These are phyloP conservation scores for Brachyhypopomus gauderio DNA, from an alignment of 2,113 vertebrate genomes.

Conservation along the genomic window DNA sequence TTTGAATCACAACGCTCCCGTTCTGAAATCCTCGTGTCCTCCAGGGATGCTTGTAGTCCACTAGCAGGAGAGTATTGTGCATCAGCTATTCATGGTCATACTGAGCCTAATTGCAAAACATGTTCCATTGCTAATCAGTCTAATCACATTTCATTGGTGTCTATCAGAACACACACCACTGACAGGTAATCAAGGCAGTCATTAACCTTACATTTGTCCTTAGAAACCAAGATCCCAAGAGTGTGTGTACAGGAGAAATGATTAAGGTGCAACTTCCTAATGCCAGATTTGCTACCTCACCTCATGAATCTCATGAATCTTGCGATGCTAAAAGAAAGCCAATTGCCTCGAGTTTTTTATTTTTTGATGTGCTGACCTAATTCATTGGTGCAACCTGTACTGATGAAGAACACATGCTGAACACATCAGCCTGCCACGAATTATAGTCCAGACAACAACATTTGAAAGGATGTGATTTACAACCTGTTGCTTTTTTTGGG, in stretches of 20 bases:
- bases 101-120: slow-evolving; percentile 30
- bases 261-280: slow-evolving; percentile 18
- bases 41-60: not conserved
- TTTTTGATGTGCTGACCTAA: no score
- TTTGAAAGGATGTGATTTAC: not conserved
- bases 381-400: not conserved
- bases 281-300: not conserved
- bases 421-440: not conserved
- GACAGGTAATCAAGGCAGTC: slow-evolving; percentile 42
- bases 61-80: not conserved
- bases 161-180: slow-evolving; percentile 41
- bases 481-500: no score
- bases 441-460: not conserved
- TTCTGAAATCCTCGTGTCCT: slow-evolving; percentile 1
- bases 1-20: not conserved
- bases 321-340: not conserved
- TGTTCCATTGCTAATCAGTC: slow-evolving; percentile 36
- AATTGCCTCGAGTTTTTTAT: no score
- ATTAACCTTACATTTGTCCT: slow-evolving; percentile 49
- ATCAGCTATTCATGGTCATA: slow-evolving; percentile 46
- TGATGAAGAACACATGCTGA: not conserved
- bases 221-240: slow-evolving; percentile 11
- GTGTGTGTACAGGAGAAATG: slow-evolving; percentile 21
- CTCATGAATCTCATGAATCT: slow-evolving; percentile 10
- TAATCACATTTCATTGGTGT: slow-evolving; percentile 44